Conservation (phyloP, 1,140 invertebrate species). For the Euura lappo region DNA sequence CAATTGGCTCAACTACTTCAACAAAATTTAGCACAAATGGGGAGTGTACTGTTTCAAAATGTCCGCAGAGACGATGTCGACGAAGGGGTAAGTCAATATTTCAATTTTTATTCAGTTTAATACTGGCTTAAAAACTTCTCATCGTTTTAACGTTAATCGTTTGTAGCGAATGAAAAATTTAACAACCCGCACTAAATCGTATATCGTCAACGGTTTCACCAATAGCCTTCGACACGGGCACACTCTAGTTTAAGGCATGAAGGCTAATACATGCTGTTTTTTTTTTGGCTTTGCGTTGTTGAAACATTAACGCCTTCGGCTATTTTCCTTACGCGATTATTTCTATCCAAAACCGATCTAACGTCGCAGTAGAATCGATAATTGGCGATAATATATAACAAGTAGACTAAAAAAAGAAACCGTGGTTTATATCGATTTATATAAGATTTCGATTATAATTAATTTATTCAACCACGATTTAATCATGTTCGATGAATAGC, state of each 20-base stretch:
- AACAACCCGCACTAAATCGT: constrained; percentile 22
- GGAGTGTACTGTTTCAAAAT: constrained; percentile 46
- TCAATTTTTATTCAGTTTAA: not conserved
- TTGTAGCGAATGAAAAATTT: constrained; percentile 30
- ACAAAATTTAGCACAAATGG: constrained; percentile 58
- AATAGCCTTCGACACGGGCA: not conserved
- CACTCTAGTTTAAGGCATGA: no score
- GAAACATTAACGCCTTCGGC: no score
- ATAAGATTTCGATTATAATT: no score
- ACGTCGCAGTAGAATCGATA: no score
- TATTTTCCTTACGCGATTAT: no score
- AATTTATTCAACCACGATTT: no score
- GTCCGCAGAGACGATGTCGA: constrained; percentile 48
- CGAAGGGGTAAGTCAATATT: constrained; percentile 25
- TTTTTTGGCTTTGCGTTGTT: no score
- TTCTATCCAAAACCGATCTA: no score
- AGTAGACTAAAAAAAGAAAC: no score
- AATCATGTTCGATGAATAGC: no score
- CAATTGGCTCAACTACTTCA: constrained; percentile 54
- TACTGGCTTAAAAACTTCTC: not conserved
- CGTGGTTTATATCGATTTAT: no score
- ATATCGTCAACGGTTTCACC: not conserved
- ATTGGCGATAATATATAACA: no score
- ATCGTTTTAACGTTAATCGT: constrained; percentile 31
- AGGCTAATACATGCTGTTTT: not conserved